Evolutionary conservation across 2,113 vertebrate genomes (phyloP).

Genomic region (Myotis yumanensis): DNA sequence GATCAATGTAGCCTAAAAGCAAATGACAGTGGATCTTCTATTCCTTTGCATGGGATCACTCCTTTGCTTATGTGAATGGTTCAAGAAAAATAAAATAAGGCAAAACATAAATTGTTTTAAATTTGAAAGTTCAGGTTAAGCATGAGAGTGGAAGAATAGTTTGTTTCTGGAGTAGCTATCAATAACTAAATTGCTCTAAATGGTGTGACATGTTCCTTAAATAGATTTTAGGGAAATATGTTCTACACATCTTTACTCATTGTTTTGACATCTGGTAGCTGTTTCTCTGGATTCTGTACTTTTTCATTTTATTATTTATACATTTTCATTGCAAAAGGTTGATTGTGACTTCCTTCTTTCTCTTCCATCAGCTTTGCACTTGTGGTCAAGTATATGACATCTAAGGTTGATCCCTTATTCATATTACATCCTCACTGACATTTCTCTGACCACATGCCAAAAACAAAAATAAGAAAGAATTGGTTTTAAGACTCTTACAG

Average conservation of each 20-base stretch:
- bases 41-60: background rate
- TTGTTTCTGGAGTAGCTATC: slow-evolving; percentile 69
- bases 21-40: slow-evolving; percentile 24
- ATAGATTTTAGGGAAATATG: slow-evolving; percentile 78
- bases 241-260: slow-evolving; percentile 62
- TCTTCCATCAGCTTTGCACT: slow-evolving; percentile 49
- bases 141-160: slow-evolving; percentile 60
- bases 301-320: slow-evolving; percentile 71
- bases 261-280: slow-evolving; percentile 72
- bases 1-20: slow-evolving; percentile 48
- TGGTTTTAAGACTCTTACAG: slow-evolving; percentile 9
- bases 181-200: slow-evolving; percentile 77
- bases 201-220: slow-evolving; percentile 74
- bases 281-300: slow-evolving; percentile 63
- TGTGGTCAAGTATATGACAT: slow-evolving; percentile 20
- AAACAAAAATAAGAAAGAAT: background rate
- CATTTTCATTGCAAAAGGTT: slow-evolving; percentile 47
- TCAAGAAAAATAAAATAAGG: slow-evolving; percentile 42
- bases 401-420: slow-evolving; percentile 59
- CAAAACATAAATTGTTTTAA: slow-evolving; percentile 61
- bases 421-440: slow-evolving; percentile 49
- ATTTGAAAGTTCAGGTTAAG: slow-evolving; percentile 73
- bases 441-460: slow-evolving; percentile 46
- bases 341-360: background rate
- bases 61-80: background rate